These are phyloP conservation scores for Phaethon lepturus DNA, from an alignment of 2,113 vertebrate genomes.

Conservation along the genomic window DNA sequence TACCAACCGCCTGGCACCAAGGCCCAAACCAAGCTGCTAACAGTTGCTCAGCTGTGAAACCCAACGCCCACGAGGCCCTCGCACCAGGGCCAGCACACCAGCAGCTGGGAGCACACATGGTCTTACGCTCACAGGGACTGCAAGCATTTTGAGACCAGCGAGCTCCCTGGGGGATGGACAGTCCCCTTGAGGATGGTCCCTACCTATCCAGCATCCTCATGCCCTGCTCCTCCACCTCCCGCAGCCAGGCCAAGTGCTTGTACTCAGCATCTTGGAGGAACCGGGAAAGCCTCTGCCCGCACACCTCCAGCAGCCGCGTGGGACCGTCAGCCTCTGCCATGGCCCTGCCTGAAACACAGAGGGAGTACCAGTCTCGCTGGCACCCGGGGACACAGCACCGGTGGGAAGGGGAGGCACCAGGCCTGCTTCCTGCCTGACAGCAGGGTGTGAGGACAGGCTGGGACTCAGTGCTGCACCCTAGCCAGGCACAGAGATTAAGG, in stretches of 20 bases:
- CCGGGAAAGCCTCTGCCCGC: slow-evolving; percentile 79
- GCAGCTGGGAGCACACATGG: fast-evolving
- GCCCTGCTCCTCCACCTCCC: slow-evolving; percentile 90
- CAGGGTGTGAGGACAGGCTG: fast-evolving
- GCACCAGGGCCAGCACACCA: fast-evolving
- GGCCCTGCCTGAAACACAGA: background rate
- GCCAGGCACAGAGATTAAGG: fast-evolving
- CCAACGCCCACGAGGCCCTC: fast-evolving
- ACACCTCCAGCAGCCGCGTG: slow-evolving; percentile 79
- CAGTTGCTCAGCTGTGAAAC: fast-evolving
- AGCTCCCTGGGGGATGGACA: fast-evolving
- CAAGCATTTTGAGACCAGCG: fast-evolving
- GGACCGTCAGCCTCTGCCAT: slow-evolving; percentile 71
- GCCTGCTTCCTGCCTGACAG: fast-evolving
- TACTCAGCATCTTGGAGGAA: slow-evolving; percentile 79
- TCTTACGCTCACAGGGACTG: fast-evolving
- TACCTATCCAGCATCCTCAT: slow-evolving; percentile 88
- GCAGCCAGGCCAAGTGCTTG: slow-evolving; percentile 89
- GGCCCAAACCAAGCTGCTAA: fast-evolving
- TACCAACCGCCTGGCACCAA: fast-evolving
- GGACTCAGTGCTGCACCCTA: fast-evolving
- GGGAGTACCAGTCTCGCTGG: fast-evolving
- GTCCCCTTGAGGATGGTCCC: background rate
- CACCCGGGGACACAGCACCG: fast-evolving
- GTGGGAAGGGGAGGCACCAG: fast-evolving